Base-by-base conservation (phyloP, 2,113 vertebrate genomes). In the Crypturellus undulatus region DNA sequence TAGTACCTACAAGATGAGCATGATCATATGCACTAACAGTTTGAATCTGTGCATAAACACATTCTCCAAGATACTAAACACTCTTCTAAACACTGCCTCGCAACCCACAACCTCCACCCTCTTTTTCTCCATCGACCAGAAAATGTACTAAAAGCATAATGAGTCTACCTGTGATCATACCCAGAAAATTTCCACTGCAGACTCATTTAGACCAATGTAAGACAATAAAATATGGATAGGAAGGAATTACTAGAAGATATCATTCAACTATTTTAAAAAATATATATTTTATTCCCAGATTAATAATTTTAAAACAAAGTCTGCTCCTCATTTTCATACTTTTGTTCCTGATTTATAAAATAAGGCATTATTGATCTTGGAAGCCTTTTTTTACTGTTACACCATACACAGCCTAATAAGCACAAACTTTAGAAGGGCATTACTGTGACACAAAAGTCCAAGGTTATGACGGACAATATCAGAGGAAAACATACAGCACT, bases 401-500 rank as follows among this genome's bases (percentile, higher is more conserved):
- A 52, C 7, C 24, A 63, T 6, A 52, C 9, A 51, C 18, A 85
- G 6, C 19, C 38, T 67, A 25, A 56, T 56, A 26, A 67, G 24
- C 24, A 91, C 28, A 79, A 65, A 77, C 7, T 83, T 58, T 42
- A 86, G 64, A 85, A 70, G 67, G 2, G 52, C 9, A 43, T 63
- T 38, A 52, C 14, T 7, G 20, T 30, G 8, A 59, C 72, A 25
- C 51, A 10, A 25, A 73, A 67, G 47, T 43, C 20, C 34, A 78
- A 26, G 42, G 8, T 81, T 87, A 30, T 54, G 43, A 20, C 8
- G 45, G 54, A 38, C 9, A 60, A 67, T 18, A 22, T 32, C 15
- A 76, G 79, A 85, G 40, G 64, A 51, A 7, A 86, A 60, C 28
- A 63, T 18, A 30, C 18, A 79, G 13, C 64, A 89, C 98, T 94